These are phyloP conservation scores for Borostomias antarcticus DNA, from an alignment of 2,797 vertebrate genomes.

Conservation along the genomic window DNA sequence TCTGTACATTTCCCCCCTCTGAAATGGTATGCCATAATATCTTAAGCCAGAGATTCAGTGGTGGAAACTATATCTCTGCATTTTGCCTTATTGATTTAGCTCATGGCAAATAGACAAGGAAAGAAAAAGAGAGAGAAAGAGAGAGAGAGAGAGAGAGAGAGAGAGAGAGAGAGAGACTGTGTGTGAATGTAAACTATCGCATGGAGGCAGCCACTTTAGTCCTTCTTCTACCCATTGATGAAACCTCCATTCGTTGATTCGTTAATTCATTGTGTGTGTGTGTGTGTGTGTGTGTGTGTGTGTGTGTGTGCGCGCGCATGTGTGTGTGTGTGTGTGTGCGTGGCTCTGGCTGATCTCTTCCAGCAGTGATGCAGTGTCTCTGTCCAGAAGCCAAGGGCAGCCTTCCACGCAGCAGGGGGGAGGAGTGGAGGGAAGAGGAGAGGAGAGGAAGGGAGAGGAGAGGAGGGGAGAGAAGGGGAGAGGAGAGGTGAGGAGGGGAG, in stretches of 20 bases:
- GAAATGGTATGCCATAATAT: conserved; percentile 29
- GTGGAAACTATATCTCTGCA: not conserved
- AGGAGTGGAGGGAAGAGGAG: not conserved
- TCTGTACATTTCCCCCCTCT: conserved; percentile 33
- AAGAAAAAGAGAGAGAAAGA: not conserved
- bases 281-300: no score
- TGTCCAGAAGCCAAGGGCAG: not conserved
- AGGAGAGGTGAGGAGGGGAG: not conserved
- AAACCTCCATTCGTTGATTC: not conserved
- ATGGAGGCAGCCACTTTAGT: not conserved
- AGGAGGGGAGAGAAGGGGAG: not conserved
- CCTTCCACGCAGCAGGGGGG: not conserved
- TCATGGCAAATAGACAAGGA: not conserved
- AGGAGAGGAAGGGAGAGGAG: not conserved
- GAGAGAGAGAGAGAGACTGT: conserved; percentile 3
- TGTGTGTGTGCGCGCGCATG: no score
- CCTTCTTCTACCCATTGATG: not conserved
- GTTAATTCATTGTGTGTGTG: not conserved
- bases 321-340: no score
- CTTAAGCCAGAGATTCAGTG: not conserved
- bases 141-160: not conserved
- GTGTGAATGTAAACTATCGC: not conserved
- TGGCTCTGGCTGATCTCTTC: no score
- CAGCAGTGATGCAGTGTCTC: conserved; percentile 1
- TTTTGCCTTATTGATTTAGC: not conserved